A percentile compares a stretch with the other conserved stretches of the same genome.
These are phyloP conservation scores for Callaeas wilsoni DNA, from an alignment of 2,113 vertebrate genomes.

Conservation along the genomic window DNA sequence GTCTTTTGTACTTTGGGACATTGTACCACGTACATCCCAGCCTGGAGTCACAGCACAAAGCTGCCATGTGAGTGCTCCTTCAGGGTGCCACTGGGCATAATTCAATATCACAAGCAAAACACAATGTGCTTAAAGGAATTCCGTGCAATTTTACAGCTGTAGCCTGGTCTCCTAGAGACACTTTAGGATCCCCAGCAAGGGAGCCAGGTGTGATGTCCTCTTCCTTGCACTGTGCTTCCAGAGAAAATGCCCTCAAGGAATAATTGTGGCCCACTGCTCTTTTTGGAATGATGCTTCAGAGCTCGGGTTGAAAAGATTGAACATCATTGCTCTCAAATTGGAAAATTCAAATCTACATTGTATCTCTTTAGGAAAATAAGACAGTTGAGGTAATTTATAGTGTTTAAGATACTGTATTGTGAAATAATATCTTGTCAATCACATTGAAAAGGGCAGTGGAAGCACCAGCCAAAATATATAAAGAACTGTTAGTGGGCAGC, in stretches of 20 bases:
- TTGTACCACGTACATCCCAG: accelerated
- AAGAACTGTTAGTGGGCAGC: neutral
- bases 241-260: neutral
- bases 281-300: neutral
- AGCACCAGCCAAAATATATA: neutral
- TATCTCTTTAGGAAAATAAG: neutral
- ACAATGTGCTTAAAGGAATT: neutral
- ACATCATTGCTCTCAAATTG: neutral
- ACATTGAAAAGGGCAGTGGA: neutral
- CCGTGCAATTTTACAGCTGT: neutral
- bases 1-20: neutral
- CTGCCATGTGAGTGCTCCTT: neutral
- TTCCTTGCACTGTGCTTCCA: neutral
- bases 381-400: neutral
- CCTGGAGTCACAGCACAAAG: neutral
- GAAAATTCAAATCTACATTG: neutral
- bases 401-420: neutral
- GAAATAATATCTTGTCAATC: neutral
- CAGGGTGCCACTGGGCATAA: neutral
- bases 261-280: neutral
- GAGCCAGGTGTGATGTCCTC: neutral
- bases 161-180: neutral
- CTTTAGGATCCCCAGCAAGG: neutral
- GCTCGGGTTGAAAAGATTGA: neutral
- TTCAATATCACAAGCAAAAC: neutral